Evolutionary conservation across 2,113 vertebrate genomes (phyloP), one percentile per base, ranked within the genome.

Genomic region (Cepphus grylle): DNA sequence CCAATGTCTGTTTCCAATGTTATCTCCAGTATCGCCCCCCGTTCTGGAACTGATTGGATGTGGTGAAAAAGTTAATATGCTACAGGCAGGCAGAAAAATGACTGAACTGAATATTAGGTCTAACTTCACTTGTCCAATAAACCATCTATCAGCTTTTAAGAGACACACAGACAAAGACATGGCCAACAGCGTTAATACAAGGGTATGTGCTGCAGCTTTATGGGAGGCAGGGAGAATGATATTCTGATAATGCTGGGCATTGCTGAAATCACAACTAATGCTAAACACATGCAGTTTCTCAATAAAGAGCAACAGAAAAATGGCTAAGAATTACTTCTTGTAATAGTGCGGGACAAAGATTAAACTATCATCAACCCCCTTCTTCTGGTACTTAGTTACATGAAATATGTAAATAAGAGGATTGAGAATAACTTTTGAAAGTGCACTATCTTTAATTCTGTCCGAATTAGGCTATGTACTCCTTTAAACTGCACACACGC

Each of bases 181-280:
- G 21, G 53, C 21, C 70, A 76, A 42, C 15, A 71, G 47, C 2
- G 5, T 30, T 43, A 84, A 53, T 16, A 81, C 5, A 38, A 52
- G 14, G 8, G 9, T 26, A 18, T 10, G 36, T 43, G 58, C 40
- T 86, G 34, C 56, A 84, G 43, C 49, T 76, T 72, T 58, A 53
- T 2, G 90, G 34, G 9, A 72, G 22, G 32, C 43, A 65, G 15
- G 34, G 19, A 62, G 13, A 67, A 43, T 1, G 14, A 77, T 73
- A 73, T 9, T 50, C 55, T 78, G 45, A 2, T 45, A 70, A 45
- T 0, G 0, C 9, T 22, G 77, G 19, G 15, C 26, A 53, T 12
- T 62, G 43, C 50, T 86, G 32, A 56, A 92, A 80, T 47, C 23
- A 77, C 43, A 86, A n/a, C 22, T 61, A 65, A 63, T 18, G 7